A percentile compares a stretch with the other conserved stretches of the same genome.
Evolutionary conservation across 2,888 invertebrate genomes (phyloP).

Genomic region (Agapostemon virescens): DNA sequence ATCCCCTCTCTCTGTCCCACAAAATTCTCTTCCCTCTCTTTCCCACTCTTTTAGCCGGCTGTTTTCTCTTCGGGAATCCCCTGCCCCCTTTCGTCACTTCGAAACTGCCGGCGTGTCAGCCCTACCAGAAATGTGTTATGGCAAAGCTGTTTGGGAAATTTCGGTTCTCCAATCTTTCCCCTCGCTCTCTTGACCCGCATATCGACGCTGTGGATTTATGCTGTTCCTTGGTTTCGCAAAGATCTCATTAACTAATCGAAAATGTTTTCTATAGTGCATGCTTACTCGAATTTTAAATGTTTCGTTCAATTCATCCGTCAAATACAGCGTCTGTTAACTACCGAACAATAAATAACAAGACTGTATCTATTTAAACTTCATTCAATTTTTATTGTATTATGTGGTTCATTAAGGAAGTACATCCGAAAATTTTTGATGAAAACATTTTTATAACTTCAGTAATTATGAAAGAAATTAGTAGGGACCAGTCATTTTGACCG

Average conservation of each 20-base stretch:
- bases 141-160: slow-evolving; percentile 47
- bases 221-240: background rate
- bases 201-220: background rate
- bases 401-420: too few relatives aligned
- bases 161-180: slow-evolving; percentile 54
- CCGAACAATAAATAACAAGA: too few relatives aligned
- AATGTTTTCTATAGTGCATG: background rate
- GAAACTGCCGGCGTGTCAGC: slow-evolving; percentile 15
- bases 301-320: background rate
- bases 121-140: slow-evolving; percentile 49
- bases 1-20: slow-evolving; percentile 42
- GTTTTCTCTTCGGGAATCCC: slow-evolving; percentile 35
- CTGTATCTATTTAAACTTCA: too few relatives aligned
- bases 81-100: slow-evolving; percentile 47
- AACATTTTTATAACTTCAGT: too few relatives aligned
- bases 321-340: background rate
- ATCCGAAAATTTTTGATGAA: too few relatives aligned
- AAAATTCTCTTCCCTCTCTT: slow-evolving; percentile 19
- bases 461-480: too few relatives aligned
- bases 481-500: too few relatives aligned
- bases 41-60: slow-evolving; percentile 28
- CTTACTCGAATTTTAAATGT: background rate
- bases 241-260: background rate
- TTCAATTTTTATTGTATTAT: too few relatives aligned
- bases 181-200: background rate